Evolutionary conservation across 2,797 vertebrate genomes (phyloP).

Genomic region (Sus cebifrons): DNA sequence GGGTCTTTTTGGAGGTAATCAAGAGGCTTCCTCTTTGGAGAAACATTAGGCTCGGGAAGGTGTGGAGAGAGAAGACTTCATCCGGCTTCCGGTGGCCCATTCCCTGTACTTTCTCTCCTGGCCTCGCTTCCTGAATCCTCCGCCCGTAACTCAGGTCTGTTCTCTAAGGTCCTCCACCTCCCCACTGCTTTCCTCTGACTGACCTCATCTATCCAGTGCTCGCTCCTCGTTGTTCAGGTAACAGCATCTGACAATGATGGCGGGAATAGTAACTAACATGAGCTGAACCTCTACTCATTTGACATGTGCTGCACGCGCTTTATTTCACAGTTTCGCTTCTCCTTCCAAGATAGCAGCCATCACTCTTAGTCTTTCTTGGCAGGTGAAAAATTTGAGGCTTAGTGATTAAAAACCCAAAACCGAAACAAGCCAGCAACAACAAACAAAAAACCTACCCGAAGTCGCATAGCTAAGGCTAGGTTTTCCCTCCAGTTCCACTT

Average conservation of each 20-base stretch:
- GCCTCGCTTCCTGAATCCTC: neutral
- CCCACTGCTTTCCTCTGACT: neutral
- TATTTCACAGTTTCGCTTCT: conserved; percentile 17
- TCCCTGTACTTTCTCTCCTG: neutral
- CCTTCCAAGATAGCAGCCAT: neutral
- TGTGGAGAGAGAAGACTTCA: neutral
- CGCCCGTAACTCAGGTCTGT: neutral
- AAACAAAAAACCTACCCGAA: too few relatives aligned
- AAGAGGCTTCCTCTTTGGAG: neutral
- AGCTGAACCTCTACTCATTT: neutral
- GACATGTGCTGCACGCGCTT: neutral
- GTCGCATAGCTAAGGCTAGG: neutral
- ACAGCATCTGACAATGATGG: neutral
- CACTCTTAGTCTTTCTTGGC: neutral
- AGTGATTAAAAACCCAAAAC: neutral
- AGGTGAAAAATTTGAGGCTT: neutral
- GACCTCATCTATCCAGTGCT: neutral
- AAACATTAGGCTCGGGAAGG: neutral
- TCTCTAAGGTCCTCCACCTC: neutral
- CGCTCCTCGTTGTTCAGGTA: neutral
- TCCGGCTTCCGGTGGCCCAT: neutral
- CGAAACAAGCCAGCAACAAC: neutral
- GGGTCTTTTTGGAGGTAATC: neutral
- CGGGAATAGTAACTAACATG: neutral
- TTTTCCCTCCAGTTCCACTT: neutral